Conservation (phyloP, 1,140 invertebrate genomes). For the Idris sp. region DNA sequence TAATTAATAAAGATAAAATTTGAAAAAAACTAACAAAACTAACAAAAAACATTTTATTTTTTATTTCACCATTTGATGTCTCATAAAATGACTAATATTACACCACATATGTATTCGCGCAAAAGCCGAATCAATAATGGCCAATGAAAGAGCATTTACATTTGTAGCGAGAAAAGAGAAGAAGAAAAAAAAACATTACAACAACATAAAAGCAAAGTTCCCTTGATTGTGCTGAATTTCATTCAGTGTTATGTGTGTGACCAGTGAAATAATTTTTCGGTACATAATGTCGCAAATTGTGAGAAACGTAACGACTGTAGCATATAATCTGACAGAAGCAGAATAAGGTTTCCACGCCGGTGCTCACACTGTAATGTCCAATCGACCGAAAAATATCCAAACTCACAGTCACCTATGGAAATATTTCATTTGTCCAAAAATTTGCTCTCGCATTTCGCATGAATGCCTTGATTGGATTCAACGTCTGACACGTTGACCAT, state of each 20-base stretch:
- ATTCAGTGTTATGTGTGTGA: conserved; percentile 31
- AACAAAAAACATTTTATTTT: too few relatives aligned
- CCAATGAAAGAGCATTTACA: conserved; percentile 15
- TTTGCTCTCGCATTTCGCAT: conserved; percentile 66
- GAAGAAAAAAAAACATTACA: conserved; percentile 21
- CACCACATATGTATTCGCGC: background rate
- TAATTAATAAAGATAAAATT: too few relatives aligned
- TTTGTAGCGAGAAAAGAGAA: too few relatives aligned
- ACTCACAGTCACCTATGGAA: conserved; percentile 68
- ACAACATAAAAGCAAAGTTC: conserved; percentile 9
- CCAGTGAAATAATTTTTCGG: conserved; percentile 57
- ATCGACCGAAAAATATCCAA: conserved; percentile 74
- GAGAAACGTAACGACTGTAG: conserved; percentile 50
- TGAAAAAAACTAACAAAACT: too few relatives aligned
- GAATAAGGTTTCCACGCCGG: conserved; percentile 70
- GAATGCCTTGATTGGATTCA: conserved; percentile 36
- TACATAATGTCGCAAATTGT: conserved; percentile 59
- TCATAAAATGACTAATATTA: too few relatives aligned
- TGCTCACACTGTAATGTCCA: conserved; percentile 67
- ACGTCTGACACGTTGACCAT: conserved; percentile 28
- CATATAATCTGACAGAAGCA: conserved; percentile 65
- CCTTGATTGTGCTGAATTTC: conserved; percentile 16
- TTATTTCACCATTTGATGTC: too few relatives aligned
- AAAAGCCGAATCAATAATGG: conserved; percentile 19
- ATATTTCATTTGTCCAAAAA: conserved; percentile 72